Evolutionary conservation across 1,140 invertebrate genomes (phyloP).

Genomic region (Scaptomyza montana): DNA sequence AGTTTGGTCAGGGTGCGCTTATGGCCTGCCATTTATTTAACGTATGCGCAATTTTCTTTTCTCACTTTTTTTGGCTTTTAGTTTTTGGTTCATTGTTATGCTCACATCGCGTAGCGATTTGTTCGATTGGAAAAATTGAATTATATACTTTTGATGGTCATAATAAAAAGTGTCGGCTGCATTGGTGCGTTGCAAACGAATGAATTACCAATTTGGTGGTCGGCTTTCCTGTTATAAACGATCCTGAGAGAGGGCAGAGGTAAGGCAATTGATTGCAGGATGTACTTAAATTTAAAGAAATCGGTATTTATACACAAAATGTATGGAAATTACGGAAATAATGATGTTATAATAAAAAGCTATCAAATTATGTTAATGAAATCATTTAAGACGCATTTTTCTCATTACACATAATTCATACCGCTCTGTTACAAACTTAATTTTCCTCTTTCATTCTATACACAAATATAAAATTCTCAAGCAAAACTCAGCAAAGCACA

Average conservation of each 20-base stretch:
- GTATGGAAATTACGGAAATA: too few species aligned
- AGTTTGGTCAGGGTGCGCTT: slow-evolving; percentile 38
- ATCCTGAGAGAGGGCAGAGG: neutral
- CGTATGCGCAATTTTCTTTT: slow-evolving; percentile 58
- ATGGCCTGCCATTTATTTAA: slow-evolving; percentile 72
- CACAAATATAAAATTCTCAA: neutral
- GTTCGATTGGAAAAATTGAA: slow-evolving; percentile 75
- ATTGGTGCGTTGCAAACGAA: slow-evolving; percentile 24
- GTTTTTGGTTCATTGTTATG: slow-evolving; percentile 14
- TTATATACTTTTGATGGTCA: slow-evolving; percentile 77
- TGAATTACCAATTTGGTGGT: slow-evolving; percentile 15
- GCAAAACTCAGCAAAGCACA: slow-evolving; percentile 1
- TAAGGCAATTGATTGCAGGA: neutral
- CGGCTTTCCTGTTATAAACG: neutral
- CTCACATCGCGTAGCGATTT: slow-evolving; percentile 51
- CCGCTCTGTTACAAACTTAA: neutral
- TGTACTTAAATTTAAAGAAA: neutral
- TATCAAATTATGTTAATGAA: too few species aligned
- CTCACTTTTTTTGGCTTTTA: neutral
- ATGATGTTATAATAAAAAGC: too few species aligned
- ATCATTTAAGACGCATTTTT: too few species aligned
- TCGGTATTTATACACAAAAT: neutral
- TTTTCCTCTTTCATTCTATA: neutral
- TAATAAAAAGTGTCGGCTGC: slow-evolving; percentile 66
- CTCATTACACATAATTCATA: too few species aligned